Evolutionary conservation across 2,888 invertebrate species (phyloP).

Genomic region (Acanthopleura granulata): DNA sequence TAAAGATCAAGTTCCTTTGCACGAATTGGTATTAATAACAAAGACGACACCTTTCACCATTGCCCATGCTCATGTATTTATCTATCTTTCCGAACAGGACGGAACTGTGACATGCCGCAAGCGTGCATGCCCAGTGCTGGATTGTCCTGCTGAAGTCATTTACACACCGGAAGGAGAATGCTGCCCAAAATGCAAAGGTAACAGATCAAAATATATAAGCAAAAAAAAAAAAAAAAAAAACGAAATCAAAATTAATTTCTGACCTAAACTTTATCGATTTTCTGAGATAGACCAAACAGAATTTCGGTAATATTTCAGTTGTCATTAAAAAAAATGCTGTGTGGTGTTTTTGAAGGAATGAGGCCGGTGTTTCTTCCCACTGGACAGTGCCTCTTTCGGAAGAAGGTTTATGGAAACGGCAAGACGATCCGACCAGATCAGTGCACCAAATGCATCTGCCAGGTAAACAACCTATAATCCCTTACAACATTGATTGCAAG

Average conservation of each 20-base stretch:
- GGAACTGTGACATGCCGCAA: constrained; percentile 84
- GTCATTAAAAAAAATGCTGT: not conserved
- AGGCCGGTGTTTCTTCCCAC: constrained; percentile 70
- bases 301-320: too few relatives aligned
- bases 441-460: constrained; percentile 88
- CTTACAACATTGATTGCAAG: too few relatives aligned
- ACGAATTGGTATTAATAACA: too few relatives aligned
- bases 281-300: too few relatives aligned
- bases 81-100: constrained; percentile 63
- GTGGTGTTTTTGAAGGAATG: constrained; percentile 65
- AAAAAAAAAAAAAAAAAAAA: too few relatives aligned
- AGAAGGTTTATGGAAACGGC: constrained; percentile 77
- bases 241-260: too few relatives aligned
- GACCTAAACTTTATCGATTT: too few relatives aligned
- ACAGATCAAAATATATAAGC: not conserved
- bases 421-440: constrained; percentile 74
- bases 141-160: constrained; percentile 81
- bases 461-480: constrained; percentile 55
- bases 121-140: constrained; percentile 89
- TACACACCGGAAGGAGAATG: constrained; percentile 83
- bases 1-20: too few relatives aligned
- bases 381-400: constrained; percentile 80
- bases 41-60: too few relatives aligned
- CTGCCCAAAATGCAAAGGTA: constrained; percentile 78
- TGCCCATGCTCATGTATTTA: too few relatives aligned